Base-by-base conservation (phyloP, 37 sponge, comb jelly and placozoan genomes). In the Oscarella lobularis region DNA sequence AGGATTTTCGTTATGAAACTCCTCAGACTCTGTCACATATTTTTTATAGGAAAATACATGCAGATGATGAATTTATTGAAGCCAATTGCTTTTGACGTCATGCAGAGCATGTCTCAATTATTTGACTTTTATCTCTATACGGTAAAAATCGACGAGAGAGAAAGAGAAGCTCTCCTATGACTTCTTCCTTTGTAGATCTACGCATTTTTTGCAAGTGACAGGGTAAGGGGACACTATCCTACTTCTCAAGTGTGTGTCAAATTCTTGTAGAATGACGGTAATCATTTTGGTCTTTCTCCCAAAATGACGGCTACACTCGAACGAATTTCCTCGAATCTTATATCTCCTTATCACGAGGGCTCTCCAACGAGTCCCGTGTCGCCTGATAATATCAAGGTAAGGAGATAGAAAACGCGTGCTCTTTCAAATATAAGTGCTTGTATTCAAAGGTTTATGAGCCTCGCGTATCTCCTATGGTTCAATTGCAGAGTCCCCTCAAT, bases 101-200 rank as follows among this genome's bases (percentile, higher is more conserved):
- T 95, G 39, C 76, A 86, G 54, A 84, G 84, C 41, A 81, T 95
- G 80, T 86, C 96, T 2, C 93, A 95, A 39, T 79, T 95, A 34
- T 95, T 92, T 84, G 96, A 95, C 78, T 95, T 85, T 80, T 91
- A 92, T 73, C 76, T 95, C 31, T 95, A 81, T 82, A 81, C 89
- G 31, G 96, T 95, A 40, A 84, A 88, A n/a, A n/a, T n/a, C n/a
- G n/a, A n/a, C n/a, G n/a, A n/a, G n/a, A n/a, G n/a, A n/a, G n/a
- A n/a, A n/a, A n/a, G n/a, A n/a, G n/a, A n/a, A n/a, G n/a, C n/a
- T n/a, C n/a, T n/a, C n/a, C n/a, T n/a, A n/a, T n/a, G n/a, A n/a
- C n/a, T n/a, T n/a, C n/a, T 39, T 82, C 29, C 39, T 29, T 1
- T 77, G 35, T 39, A 92, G 92, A 81, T 92, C 27, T 84, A 78